Evolutionary conservation across 1,140 invertebrate genomes (phyloP), one percentile per base, ranked within the genome.

Genomic region (Pemphigus obesinymphae): DNA sequence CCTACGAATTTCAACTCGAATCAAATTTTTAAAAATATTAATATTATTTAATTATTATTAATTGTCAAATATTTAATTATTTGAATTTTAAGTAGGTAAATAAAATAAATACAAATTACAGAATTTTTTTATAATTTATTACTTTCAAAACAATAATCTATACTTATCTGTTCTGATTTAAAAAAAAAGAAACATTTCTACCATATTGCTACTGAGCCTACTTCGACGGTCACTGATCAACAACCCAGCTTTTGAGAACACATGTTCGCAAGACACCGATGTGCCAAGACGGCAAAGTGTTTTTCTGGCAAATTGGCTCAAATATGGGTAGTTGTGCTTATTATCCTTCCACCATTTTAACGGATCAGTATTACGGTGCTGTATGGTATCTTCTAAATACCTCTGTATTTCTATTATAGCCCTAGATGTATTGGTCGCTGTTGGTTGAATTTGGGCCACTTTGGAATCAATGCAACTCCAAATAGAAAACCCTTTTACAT

Each of bases 291-390:
- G 29, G 20, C 63, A 68, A n/a, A 68, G 34, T 40, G 31, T 68
- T 40, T 40, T 68, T 2, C 8, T 68, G 63, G 63, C 63, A 37
- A 68, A 11, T 11, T 23, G 7, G 40, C 66, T 70, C n/a, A 70
- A 40, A 70, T 23, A 23, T 70, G 66, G 66, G 15, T 40, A 70
- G 15, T 70, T 70, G 15, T 70, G 23, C 2, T 43, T 70, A 4
- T 43, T 40, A 70, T 70, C 66, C 37, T 5, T 40, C 66, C 34
- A 70, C 66, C 66, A 70, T 70, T 70, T 70, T 40, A 37, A 23
- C 5, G 37, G 11, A 70, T 70, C 34, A 40, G 20, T 23, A 23
- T 43, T 70, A 6, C 66, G 34, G 3, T n/a, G 6, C 20, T 40
- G 34, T 23, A 70, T 13, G 0, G 0, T 26, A 40, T 70, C 37